Base-by-base conservation (phyloP, 2,797 vertebrate species). In the Syndactyla subalaris region DNA sequence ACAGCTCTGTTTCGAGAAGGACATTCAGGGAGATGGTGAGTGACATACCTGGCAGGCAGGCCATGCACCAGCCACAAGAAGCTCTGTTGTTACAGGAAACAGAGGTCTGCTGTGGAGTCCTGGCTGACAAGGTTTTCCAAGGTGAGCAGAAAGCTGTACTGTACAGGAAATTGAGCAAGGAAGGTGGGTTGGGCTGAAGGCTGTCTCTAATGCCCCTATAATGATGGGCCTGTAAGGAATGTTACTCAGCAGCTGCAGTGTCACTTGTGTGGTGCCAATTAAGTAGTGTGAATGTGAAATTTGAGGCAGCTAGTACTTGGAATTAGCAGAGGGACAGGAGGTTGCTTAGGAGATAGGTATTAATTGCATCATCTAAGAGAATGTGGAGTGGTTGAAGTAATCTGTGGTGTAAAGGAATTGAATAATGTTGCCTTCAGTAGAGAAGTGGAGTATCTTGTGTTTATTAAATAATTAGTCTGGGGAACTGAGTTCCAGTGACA, bases 131-230 rank as follows among this genome's bases (percentile, higher is more conserved):
- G 88, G 85, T 73, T 94, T 93, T 85, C 68, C 81, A 87, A 95
- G 88, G 67, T 20, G 5, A 94, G 92, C 92, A 88, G 90, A 91
- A 97, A 97, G 88, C 89, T 70, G 24, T 71, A 58, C 82, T 92
- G 48, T 94, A 86, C 88, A 94, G 87, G 94, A 98, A 97, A 96
- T 94, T 49, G 95, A 90, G 46, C 73, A 82, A 96, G 97, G 90
- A 96, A 96, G 95, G 93, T 55, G 62, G 75, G 77, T 94, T 29
- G 36, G 84, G 59, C 74, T 95, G 88, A 91, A 92, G 96, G 94
- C 43, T 48, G 86, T 97, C 94, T 95, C 95, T 97, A 97, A 92
- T 97, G 90, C 78, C 71, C 75, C 90, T 96, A 67, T 98, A 97
- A 97, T 95, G 82, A 97, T 87, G 30, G 85, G 49, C 85, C 83